Percentiles rank a stretch among this genome's conserved stretches.
Evolutionary conservation across 1,140 invertebrate species (phyloP).

Genomic region (Aphidius ervi): DNA sequence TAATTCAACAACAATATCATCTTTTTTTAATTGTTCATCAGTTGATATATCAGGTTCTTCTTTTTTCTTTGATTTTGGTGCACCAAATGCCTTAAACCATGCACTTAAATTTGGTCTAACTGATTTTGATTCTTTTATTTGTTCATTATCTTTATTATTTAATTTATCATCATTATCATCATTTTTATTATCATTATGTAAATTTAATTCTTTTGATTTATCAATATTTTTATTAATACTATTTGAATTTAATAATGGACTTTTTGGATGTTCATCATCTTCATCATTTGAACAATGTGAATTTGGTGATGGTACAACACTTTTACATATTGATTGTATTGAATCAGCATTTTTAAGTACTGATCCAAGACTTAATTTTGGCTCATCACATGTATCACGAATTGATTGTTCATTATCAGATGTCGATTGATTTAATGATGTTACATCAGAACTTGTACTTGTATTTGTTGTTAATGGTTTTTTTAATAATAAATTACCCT

Average conservation of each 20-base stretch:
- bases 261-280: constrained; percentile 38
- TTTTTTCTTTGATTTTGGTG: constrained; percentile 62
- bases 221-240: not conserved
- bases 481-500: constrained; percentile 70
- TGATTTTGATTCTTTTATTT: constrained; percentile 39
- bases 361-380: constrained; percentile 75
- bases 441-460: constrained; percentile 23
- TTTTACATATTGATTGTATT: constrained; percentile 49
- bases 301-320: constrained; percentile 45
- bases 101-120: constrained; percentile 82
- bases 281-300: constrained; percentile 47
- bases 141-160: constrained; percentile 28
- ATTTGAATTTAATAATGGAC: constrained; percentile 13
- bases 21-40: constrained; percentile 5
- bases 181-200: constrained; percentile 25
- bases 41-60: constrained; percentile 42
- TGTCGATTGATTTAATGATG: constrained; percentile 22
- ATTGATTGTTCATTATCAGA: constrained; percentile 30
- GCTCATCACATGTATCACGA: constrained; percentile 56
- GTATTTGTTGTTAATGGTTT: constrained; percentile 35
- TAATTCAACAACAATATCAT: constrained; percentile 40
- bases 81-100: constrained; percentile 87
- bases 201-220: constrained; percentile 21
- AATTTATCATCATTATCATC: no score
- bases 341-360: constrained; percentile 63